Evolutionary conservation across 2,113 vertebrate species (phyloP).

Genomic region (Gallinago undulata): DNA sequence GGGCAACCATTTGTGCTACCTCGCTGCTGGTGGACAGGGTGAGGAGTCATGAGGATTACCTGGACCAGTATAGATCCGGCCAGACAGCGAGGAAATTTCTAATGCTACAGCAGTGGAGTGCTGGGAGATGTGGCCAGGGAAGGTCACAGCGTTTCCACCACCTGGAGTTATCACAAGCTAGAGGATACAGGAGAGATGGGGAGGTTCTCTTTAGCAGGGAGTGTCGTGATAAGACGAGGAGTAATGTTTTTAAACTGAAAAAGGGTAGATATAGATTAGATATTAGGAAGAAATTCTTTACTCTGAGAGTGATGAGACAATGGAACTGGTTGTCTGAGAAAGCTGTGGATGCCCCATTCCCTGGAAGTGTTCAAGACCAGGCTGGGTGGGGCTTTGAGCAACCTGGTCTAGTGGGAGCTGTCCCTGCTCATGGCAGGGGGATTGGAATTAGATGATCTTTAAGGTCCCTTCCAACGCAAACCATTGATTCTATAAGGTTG

Average conservation of each 20-base stretch:
- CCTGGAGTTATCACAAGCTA: not conserved
- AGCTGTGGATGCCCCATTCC: not conserved
- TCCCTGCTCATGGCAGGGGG: not conserved
- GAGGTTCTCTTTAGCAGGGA: not conserved
- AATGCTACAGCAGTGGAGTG: not conserved
- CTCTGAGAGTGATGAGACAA: not conserved
- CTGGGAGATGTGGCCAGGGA: not conserved
- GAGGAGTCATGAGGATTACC: not conserved
- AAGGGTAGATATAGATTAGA: not conserved
- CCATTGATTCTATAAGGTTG: not conserved
- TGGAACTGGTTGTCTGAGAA: not conserved
- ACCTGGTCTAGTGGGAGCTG: not conserved
- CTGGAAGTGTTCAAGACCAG: not conserved
- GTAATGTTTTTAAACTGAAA: not conserved
- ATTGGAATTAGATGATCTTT: not conserved
- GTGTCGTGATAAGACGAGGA: not conserved
- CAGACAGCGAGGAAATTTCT: not conserved
- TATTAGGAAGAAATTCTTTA: not conserved
- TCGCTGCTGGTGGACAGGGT: not conserved
- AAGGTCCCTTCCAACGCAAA: not conserved
- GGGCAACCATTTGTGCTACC: not conserved
- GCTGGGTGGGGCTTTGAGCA: not conserved
- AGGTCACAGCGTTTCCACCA: not conserved
- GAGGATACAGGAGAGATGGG: not conserved
- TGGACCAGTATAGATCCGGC: not conserved